Percentiles rank a stretch among this genome's conserved stretches.
phyloP scores from a whole-genome alignment of 2,797 vertebrate species.

The Anas georgica region DNA sequence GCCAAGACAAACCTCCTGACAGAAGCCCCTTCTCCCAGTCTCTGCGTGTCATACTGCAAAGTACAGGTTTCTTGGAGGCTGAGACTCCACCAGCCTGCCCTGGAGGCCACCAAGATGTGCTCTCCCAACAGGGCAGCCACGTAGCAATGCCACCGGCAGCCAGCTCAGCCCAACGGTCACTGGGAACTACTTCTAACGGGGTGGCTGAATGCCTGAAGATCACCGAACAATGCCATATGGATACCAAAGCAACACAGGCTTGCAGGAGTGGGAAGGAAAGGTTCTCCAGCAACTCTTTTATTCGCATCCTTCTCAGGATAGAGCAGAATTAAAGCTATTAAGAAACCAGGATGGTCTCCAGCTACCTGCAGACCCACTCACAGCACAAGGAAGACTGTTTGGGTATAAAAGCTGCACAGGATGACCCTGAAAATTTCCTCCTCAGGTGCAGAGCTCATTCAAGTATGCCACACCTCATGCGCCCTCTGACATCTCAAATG shows the following conservation, averaged over 20 bases:
- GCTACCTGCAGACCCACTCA: neutral
- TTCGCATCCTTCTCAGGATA: neutral
- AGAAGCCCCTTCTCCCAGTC: neutral
- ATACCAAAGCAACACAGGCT: neutral
- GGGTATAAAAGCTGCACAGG: neutral
- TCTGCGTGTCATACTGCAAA: rapidly evolving
- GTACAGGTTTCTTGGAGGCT: neutral
- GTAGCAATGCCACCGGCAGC: neutral
- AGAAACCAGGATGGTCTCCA: neutral
- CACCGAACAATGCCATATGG: neutral
- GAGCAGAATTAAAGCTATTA: neutral
- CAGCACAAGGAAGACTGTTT: neutral
- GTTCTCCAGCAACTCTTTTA: neutral
- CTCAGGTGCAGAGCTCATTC: neutral
- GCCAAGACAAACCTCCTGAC: neutral
- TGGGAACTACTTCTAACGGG: no score
- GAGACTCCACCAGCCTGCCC: neutral
- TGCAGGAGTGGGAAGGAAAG: neutral
- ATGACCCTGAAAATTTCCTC: neutral
- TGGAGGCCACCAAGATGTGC: neutral
- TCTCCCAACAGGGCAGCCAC: neutral
- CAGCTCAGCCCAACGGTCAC: no score
- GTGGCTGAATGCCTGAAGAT: no score
- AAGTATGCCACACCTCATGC: neutral
- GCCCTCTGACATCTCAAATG: neutral